Conservation (phyloP, 2,888 invertebrate genomes). For the Tachina grossa region DNA sequence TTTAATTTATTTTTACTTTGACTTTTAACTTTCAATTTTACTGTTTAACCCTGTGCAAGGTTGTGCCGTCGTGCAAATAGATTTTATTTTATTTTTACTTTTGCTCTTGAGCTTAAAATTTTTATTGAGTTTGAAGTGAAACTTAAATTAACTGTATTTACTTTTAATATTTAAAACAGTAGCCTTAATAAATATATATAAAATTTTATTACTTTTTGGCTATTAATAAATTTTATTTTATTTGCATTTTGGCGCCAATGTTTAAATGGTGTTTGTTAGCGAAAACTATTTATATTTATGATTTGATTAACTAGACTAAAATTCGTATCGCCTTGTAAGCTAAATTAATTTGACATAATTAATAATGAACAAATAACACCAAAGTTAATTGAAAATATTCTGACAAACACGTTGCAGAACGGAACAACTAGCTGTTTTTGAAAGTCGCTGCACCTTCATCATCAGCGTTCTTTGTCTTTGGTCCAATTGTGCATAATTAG, state of each 20-base stretch:
- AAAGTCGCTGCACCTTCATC: no score
- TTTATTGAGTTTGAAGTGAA: not conserved
- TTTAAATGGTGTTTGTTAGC: not conserved
- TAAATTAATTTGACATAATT: no score
- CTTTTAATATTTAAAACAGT: slow-evolving; percentile 46
- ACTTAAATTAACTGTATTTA: slow-evolving; percentile 45
- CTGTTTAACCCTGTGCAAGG: not conserved
- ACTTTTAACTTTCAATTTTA: slow-evolving; percentile 52
- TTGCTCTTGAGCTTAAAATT: slow-evolving; percentile 7
- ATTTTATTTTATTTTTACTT: not conserved
- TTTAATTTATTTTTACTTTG: slow-evolving; percentile 51
- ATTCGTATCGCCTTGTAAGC: no score
- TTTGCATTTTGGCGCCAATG: slow-evolving; percentile 72
- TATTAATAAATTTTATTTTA: slow-evolving; percentile 61
- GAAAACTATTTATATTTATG: not conserved
- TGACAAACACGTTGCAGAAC: no score
- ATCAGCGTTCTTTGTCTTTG: no score
- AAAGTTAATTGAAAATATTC: no score
- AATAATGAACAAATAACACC: no score
- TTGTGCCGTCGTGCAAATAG: not conserved
- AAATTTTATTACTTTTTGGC: slow-evolving; percentile 12
- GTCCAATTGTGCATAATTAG: no score
- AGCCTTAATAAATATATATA: slow-evolving; percentile 35
- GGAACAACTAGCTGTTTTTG: no score
- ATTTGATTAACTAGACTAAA: no score